A percentile compares a stretch with the other conserved stretches of the same genome.
phyloP scores from a whole-genome alignment of 2,797 vertebrate species.

The Arremon aurantiirostris region DNA sequence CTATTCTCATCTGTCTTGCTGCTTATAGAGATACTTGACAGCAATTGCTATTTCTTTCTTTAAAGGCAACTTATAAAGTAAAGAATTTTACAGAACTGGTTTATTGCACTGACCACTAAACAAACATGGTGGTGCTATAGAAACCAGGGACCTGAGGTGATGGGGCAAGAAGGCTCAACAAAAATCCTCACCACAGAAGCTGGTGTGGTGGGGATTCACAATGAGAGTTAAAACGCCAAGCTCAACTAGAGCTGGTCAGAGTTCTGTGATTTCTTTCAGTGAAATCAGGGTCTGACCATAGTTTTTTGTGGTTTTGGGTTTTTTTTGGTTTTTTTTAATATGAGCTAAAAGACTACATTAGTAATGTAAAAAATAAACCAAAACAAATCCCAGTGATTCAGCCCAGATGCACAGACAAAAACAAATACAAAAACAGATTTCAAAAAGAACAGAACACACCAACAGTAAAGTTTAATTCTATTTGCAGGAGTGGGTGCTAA shows the following conservation, averaged over 20 bases:
- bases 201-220: neutral
- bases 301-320: fast-evolving
- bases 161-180: neutral
- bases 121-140: fast-evolving
- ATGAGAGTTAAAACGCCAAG: neutral
- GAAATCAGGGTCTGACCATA: neutral
- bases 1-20: neutral
- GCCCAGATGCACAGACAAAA: neutral
- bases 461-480: neutral
- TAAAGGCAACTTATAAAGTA: neutral
- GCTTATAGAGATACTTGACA: neutral
- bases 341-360: neutral
- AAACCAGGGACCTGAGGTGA: neutral
- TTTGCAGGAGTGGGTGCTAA: neutral
- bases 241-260: neutral
- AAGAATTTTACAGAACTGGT: neutral
- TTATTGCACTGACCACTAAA: neutral
- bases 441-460: neutral
- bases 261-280: neutral
- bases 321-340: neutral
- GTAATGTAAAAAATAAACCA: neutral
- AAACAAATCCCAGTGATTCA: neutral
- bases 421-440: neutral
- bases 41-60: neutral
- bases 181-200: neutral